Base-by-base conservation (phyloP, 2,113 vertebrate genomes). In the Amphiprion percula region DNA sequence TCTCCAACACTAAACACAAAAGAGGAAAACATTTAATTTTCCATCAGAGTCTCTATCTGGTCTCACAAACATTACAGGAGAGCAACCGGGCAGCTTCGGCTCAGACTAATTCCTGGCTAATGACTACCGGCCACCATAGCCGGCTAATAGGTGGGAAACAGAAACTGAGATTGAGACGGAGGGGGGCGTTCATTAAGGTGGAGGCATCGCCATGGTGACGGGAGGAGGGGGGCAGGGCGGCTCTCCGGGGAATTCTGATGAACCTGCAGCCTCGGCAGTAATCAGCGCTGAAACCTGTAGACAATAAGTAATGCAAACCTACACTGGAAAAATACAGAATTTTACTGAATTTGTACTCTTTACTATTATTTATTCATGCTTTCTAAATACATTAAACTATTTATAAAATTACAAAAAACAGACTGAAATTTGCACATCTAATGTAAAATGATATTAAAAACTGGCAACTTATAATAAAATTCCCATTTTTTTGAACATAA, bases 191-290 rank as follows among this genome's bases (percentile, higher is more conserved):
- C 26, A 68, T 83, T 74, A 80, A 80, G 74, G 73, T 79, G 41
- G 64, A 77, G 53, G 53, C 60, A 92, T 91, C 62, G 68, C 88
- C 88, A 92, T 92, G 88, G 88, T 50, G 67, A 91, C 33, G 61
- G 78, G 61, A 82, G 33, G 33, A 72, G 64, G 58, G 63, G 47
- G 69, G 68, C 41, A 19, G 61, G 63, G 71, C 53, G 44, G 55
- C 71, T 87, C 86, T 87, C 73, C 63, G 23, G 81, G 80, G 83
- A 49, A 69, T 41, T 67, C 39, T 75, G 74, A 73, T 80, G 58
- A 85, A 87, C 74, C 74, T 68, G 61, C 53, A 74, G 62, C 37
- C 74, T 83, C 77, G 60, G 53, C 77, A 80, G 61, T 62, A 80
- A 86, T 85, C 79, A 82, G 64, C 24, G 5, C 24, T 77, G 83